Base-by-base conservation (phyloP, 2,888 invertebrate species). In the Orchesella flavescens region DNA sequence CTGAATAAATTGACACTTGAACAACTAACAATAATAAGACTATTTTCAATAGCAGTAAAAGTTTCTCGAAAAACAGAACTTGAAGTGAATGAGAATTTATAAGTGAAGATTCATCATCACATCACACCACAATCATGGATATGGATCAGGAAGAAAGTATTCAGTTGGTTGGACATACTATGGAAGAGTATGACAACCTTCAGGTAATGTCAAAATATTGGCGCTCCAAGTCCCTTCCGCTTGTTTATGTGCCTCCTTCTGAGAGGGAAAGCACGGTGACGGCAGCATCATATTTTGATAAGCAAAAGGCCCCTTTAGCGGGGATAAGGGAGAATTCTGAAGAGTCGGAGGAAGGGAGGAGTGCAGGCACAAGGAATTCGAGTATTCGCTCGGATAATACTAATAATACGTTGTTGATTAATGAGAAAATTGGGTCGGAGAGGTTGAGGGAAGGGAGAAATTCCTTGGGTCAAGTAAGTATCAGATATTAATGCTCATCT, bases 191-290 rank as follows among this genome's bases (percentile, higher is more conserved):
- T 43, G 86, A 86, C 23, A 84, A 73, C 49, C 66, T 86, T 21
- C 82, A 84, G 71, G 71, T 79, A 34, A 86, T 86, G 86, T 82
- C 86, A 21, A 86, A 86, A 46, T 86, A 86, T 57, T 82, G 84
- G 72, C 74, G 86, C 10, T 86, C 86, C 10, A 86, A 86, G 53
- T 86, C 86, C 19, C 78, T 86, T 24, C 86, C 86, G n/a, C 76
- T 76, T 7, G 86, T 86, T 21, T 84, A 74, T 23, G 68, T 78
- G 49, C 83, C 57, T 75, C 76, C 82, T 7, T 17, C 57, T 4
- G 66, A 63, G 1, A 49, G 21, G 1, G 21, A 17, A 34, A 43
- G 15, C 43, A 55, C 3, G 13, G 44, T 10, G 19, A 55, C 21
- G 34, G n/a, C 10, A 15, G 23, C 34, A 21, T 15, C 12, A 17